A percentile compares a stretch with the other conserved stretches of the same genome.
These are phyloP conservation scores for Sesia apiformis DNA, from an alignment of 2,888 invertebrate species.

Conservation along the genomic window DNA sequence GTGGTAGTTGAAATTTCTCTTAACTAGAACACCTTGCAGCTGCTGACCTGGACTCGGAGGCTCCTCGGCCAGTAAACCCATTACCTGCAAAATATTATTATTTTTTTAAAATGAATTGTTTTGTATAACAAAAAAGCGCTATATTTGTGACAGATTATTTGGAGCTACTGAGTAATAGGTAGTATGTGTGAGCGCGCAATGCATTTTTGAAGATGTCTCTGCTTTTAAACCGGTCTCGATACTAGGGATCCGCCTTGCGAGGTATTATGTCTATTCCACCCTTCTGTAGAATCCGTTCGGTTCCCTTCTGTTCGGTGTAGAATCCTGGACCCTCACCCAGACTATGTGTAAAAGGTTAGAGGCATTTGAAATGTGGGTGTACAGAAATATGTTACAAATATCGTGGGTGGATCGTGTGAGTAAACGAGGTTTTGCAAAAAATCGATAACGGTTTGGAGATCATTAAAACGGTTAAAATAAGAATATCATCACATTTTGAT, in stretches of 20 bases:
- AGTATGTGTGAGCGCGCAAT: background rate
- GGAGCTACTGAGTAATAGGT: background rate
- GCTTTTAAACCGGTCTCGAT: too few relatives aligned
- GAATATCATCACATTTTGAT: too few relatives aligned
- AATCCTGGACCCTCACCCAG: too few relatives aligned
- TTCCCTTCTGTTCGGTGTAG: background rate
- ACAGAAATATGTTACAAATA: too few relatives aligned
- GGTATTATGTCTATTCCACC: background rate
- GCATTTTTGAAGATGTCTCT: too few relatives aligned
- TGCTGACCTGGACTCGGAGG: slow-evolving; percentile 84
- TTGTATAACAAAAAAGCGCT: background rate
- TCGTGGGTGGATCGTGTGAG: too few relatives aligned
- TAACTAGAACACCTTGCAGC: slow-evolving; percentile 94
- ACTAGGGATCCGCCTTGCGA: too few relatives aligned
- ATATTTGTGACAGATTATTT: background rate
- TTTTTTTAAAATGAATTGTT: background rate
- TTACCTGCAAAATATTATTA: slow-evolving; percentile 60
- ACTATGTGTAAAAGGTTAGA: too few relatives aligned
- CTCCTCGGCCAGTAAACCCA: slow-evolving; percentile 92
- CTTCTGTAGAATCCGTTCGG: too few relatives aligned
- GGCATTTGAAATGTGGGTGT: background rate
- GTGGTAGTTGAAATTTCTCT: slow-evolving; percentile 98
- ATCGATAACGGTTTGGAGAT: too few relatives aligned
- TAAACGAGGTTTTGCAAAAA: too few relatives aligned
- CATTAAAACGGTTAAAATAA: too few relatives aligned